Conservation (phyloP, 1,140 invertebrate genomes). For the Drosophila mauritiana region DNA sequence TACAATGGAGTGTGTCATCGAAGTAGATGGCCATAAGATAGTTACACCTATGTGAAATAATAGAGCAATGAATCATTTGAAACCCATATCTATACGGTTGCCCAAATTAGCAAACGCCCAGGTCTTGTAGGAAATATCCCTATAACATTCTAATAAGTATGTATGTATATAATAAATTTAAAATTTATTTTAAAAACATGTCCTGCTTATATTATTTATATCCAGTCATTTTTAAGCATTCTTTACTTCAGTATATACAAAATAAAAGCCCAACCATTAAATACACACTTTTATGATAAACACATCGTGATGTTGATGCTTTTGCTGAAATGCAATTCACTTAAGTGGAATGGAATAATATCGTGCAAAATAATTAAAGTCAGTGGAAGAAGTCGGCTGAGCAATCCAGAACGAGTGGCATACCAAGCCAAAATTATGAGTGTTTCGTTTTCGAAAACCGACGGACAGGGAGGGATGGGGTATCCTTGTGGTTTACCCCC, state of each 20-base stretch:
- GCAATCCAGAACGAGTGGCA: constrained; percentile 40
- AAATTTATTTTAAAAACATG: no score
- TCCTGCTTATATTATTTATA: neutral
- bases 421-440: constrained; percentile 13
- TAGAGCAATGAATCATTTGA: constrained; percentile 12
- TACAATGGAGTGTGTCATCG: constrained; percentile 27
- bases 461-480: neutral
- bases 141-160: no score
- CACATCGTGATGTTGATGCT: constrained; percentile 15
- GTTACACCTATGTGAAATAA: constrained; percentile 10
- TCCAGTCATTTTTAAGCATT: neutral
- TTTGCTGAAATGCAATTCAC: constrained; percentile 23
- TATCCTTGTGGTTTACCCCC: constrained; percentile 23
- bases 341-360: constrained; percentile 45
- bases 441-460: constrained; percentile 19
- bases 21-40: constrained; percentile 10
- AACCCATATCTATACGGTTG: neutral
- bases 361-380: constrained; percentile 70
- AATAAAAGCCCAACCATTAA: neutral
- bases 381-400: constrained; percentile 2
- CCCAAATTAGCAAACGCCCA: neutral
- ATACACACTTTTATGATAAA: constrained; percentile 33
- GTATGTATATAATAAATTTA: no score
- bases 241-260: neutral
- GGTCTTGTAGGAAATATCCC: no score